Base-by-base conservation (phyloP, 2,113 vertebrate species). In the Apteryx mantelli region DNA sequence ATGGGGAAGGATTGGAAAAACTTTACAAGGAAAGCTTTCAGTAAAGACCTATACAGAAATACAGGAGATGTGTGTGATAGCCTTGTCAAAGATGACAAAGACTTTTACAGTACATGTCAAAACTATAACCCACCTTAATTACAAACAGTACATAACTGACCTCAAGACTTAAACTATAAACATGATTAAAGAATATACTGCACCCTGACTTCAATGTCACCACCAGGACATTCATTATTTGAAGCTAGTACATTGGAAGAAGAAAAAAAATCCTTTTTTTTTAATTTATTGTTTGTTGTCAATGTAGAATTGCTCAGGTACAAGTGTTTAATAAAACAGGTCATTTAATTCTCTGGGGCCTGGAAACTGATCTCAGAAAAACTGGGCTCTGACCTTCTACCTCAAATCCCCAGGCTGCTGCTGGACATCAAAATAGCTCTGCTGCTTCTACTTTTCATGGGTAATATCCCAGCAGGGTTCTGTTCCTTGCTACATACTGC, bases 1-100 rank as follows among this genome's bases (percentile, higher is more conserved):
- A 73, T 66, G 71, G 69, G 48, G 50, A 89, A 91, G 68, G 44
- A 5, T 6, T 20, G 32, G 53, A 50, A 46, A 55, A 11, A 7
- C n/a, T 88, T 95, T 76, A 95, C 53, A 91, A 46, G 88, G 91
- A 85, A 73, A 82, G 42, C 9, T 9, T 50, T 91, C 84, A 91
- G 90, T 65, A 80, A 75, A 75, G 63, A 86, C 46, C 64, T 15
- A 46, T 17, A 42, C 86, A 88, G 75, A 92, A 38, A 70, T 81
- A 91, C 19, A 89, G 73, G 0, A 7, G 64, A 32, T 1, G 7
- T 34, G 40, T 1, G 2, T 9, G 21, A 32, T 52, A 50, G 30
- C 25, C 48, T 79, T 28, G 24, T 53, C 30, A 71, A n/a, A 56
- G 36, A 16, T 5, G n/a, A 40, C 75, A 69, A 94, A 53, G 11